Conservation (phyloP, 1,140 invertebrate species). For the Scaptomyza hsui region DNA sequence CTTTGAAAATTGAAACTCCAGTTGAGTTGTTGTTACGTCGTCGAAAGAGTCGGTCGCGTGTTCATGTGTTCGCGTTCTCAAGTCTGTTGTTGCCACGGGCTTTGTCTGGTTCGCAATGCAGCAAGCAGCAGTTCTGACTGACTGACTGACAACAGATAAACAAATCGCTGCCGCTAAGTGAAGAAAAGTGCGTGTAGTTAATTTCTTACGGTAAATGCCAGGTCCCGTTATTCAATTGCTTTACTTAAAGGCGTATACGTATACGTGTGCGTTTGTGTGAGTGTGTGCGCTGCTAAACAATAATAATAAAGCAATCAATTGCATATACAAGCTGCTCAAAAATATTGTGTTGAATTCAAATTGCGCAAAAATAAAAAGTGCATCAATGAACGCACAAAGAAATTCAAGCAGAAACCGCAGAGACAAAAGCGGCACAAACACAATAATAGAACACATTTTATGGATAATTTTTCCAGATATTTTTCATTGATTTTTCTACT, state of each 20-base stretch:
- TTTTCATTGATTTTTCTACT: constrained; percentile 81
- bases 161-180: constrained; percentile 23
- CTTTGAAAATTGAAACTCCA: constrained; percentile 33
- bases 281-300: constrained; percentile 37
- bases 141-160: constrained; percentile 43
- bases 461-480: constrained; percentile 74
- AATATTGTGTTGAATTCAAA: constrained; percentile 37
- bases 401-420: constrained; percentile 13
- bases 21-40: constrained; percentile 48
- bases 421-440: constrained; percentile 39
- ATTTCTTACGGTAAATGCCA: constrained; percentile 21
- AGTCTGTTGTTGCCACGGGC: constrained; percentile 47
- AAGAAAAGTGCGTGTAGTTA: constrained; percentile 34
- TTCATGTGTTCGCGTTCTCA: constrained; percentile 33
- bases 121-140: constrained; percentile 16
- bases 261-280: not conserved
- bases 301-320: constrained; percentile 54
- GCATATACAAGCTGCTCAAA: constrained; percentile 16
- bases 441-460: constrained; percentile 52
- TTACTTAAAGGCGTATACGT: constrained; percentile 13
- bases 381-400: not conserved
- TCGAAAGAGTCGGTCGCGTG: constrained; percentile 50
- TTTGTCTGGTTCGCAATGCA: constrained; percentile 44
- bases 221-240: constrained; percentile 32
- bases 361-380: constrained; percentile 10